Base-by-base conservation (phyloP, 1,140 invertebrate genomes). In the Brachionus sp. region DNA sequence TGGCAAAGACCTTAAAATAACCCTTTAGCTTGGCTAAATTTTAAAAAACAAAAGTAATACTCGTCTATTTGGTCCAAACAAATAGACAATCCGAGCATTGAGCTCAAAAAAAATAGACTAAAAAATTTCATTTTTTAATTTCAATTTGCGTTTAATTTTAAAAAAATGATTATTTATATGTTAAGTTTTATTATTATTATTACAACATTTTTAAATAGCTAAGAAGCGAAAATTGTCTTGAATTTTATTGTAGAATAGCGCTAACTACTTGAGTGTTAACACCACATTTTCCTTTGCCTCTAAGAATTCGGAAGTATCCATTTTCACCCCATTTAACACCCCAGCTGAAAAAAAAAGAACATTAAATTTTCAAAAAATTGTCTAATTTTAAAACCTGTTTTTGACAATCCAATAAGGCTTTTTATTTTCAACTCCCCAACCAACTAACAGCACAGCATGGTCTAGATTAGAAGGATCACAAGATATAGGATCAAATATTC, bases 401-500 rank as follows among this genome's bases (percentile, higher is more conserved):
- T 88, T 88, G 1, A 88, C 84, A 62, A 85, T 86, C 87, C 87
- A 88, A 78, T 86, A 88, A 25, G 84, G 83, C 57, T 85, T 86
- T 10, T 84, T 84, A 42, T 83, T 85, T 39, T 87, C 86, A 25
- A 77, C 68, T 12, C 87, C 87, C 84, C 85, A 88, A 4, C 87
- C 87, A 12, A 88, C 87, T 62, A 88, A n/a, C 12, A 88, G 78
- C 2, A 88, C 86, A 46, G 87, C 87, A 84, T 88, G 87, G 82
- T 88, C 84, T 2, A 88, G 84, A 29, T 70, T 84, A 7, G 85
- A 85, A 46, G 85, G 85, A 75, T 85, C 85, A 82, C 87, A 88
- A 6, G 91, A 86, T 1, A 89, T 88, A 66, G 93, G 92, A 84
- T 91, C 89, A 86, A 93, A 94, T 25, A 94, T 90, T 50, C 86